Base-by-base conservation (phyloP, 2,888 invertebrate species). In the Cheilosia urbana region DNA sequence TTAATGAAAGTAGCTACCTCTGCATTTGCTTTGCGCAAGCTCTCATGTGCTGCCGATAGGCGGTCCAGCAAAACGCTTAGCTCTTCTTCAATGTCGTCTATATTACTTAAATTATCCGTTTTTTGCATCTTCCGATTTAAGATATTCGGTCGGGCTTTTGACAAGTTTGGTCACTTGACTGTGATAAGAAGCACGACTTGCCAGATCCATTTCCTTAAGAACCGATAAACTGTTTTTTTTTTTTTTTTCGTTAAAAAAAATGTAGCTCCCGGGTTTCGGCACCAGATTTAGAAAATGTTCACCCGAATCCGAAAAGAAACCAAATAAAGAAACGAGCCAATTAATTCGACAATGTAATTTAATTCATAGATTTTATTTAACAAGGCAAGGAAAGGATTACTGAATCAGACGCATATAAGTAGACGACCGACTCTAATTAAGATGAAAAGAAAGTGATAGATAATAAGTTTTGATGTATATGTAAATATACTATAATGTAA, bases 111-210 rank as follows among this genome's bases (percentile, higher is more conserved):
- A 27, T 45, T 60, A 51, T 49, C 51, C 13, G 13, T 30, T 71
- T 27, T 49, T 60, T 3, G 60, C 60, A 17, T 51, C 71, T 60
- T 49, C 42, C 6, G 76, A 60, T 68, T 51, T 66, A 30, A 60
- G 27, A 51, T 60, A 68, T 15, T 76, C 76, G 51, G 15, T 68
- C 58, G 51, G 51, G 60, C 37, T 51, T 40, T 66, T 76, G 17
- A 66, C 47, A 11, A 66, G 19, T 76, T 76, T 58, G 17, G 65
- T 75, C 17, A 75, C 37, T 37, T 75, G 73, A 65, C 65, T 51
- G 27, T 58, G 75, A 37, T 68, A 60, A 21, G 66, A 68, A 17
- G 51, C 51, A 3, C 53, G 45, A 47, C 76, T 62, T 15, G 75
- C 58, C 17, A 51, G 30, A 13, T 75, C 66, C 75, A 75, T 75